Base-by-base conservation (phyloP, 2,113 vertebrate species). In the Ceyx cyanopectus region DNA sequence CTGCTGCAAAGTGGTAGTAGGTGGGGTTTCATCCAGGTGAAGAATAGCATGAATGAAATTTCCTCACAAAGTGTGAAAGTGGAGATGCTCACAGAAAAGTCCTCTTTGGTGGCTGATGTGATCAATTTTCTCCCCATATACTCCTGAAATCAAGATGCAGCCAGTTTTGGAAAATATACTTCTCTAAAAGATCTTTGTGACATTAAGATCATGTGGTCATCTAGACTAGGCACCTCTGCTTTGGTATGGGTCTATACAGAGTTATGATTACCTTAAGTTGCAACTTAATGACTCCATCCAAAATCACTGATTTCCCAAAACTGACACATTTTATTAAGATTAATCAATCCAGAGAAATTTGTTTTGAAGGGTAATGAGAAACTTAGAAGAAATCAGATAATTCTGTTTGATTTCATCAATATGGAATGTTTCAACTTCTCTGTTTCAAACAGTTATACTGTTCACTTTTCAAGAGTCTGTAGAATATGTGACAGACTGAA, bases 261-360 rank as follows among this genome's bases (percentile, higher is more conserved):
- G 18, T 30, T 81, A 60, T 2, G 2, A 10, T 10, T 34, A 34
- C 34, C 34, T 34, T 34, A 45, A 43, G 26, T 50, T 22, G 3
- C 62, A 81, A 54, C 4, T 65, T 54, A 89, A 46, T 10, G 26
- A 29, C 50, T 82, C 75, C 45, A 22, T n/a, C 45, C 21, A 50
- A 85, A 94, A 61, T 68, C 20, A 50, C 58, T 23, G 30, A 19
- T 91, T 87, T 91, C 60, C 85, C 70, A 80, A 73, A 94, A 46
- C n/a, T 11, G 60, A 12, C 37, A 57, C 3, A 14, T 22, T 62
- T 92, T 13, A 10, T 30, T 32, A 77, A 80, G 50, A 74, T 62
- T 80, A 67, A 32, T 54, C 32, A 7, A 14, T 76, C 82, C 30
- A 51, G 30, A 87, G 30, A 69, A 62, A 76, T 48, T 48, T 79